Conservation (phyloP, 1,140 invertebrate genomes). For the Tetragnatha versicolor region DNA sequence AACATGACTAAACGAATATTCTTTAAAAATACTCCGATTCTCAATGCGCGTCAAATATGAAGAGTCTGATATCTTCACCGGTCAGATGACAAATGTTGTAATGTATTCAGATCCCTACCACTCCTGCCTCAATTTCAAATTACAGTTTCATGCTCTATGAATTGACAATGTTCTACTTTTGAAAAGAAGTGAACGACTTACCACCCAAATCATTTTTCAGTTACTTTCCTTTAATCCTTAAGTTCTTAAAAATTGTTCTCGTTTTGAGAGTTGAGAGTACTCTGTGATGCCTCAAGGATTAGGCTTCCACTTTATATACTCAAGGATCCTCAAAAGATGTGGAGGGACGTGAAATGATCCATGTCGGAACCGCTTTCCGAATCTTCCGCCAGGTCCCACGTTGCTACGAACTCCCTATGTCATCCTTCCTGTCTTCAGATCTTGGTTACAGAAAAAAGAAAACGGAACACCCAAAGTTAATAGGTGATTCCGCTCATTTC, state of each 20-base stretch:
- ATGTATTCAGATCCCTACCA: background rate
- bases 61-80: no score
- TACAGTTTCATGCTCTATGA: background rate
- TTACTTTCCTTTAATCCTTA: slow-evolving; percentile 43
- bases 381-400: slow-evolving; percentile 28
- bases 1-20: no score
- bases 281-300: slow-evolving; percentile 34
- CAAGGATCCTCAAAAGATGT: background rate
- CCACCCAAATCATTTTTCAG: slow-evolving; percentile 12
- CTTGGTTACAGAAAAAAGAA: background rate
- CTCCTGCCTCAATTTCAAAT: background rate
- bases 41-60: no score
- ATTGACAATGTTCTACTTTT: background rate
- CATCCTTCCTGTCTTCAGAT: slow-evolving; percentile 1
- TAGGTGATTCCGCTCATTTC: background rate
- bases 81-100: background rate
- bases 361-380: slow-evolving; percentile 25
- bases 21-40: no score
- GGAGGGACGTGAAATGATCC: slow-evolving; percentile 36
- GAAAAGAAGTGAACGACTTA: slow-evolving; percentile 23
- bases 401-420: background rate
- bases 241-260: background rate
- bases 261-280: background rate
- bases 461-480: background rate
- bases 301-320: slow-evolving; percentile 26